Evolutionary conservation across 2,113 vertebrate genomes (phyloP).

Genomic region (rabbit (Oryctolagus cuniculus)): DNA sequence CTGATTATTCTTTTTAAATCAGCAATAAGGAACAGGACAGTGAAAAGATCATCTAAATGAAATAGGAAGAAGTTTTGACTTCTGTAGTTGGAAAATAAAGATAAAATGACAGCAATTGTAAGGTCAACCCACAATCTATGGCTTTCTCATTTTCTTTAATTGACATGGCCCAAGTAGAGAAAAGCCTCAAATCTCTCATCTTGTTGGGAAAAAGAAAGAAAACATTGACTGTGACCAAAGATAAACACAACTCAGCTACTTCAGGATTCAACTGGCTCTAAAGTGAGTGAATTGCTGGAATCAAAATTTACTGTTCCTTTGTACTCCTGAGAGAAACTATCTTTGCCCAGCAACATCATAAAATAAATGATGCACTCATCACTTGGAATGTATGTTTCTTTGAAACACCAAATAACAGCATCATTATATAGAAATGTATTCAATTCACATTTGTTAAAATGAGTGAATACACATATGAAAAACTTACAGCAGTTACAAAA

Average conservation of each 20-base stretch:
- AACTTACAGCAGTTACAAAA: neutral
- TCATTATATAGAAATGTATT: neutral
- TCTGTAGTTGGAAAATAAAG: conserved; percentile 49
- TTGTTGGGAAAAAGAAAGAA: conserved; percentile 19
- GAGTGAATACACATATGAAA: neutral
- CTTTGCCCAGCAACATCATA: neutral
- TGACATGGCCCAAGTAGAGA: neutral
- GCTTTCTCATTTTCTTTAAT: conserved; percentile 4
- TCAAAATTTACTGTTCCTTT: conserved; percentile 25
- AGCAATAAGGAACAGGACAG: conserved; percentile 40
- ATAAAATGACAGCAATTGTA: conserved; percentile 22
- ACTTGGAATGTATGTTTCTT: conserved; percentile 13
- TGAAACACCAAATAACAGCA: neutral
- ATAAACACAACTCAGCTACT: conserved; percentile 20
- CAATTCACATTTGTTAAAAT: neutral
- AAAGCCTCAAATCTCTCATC: conserved; percentile 30
- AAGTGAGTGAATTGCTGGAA: neutral
- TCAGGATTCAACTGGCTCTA: neutral
- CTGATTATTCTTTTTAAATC: neutral
- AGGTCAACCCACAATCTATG: neutral
- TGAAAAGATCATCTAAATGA: conserved; percentile 36
- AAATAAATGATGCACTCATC: neutral
- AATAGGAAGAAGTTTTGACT: neutral
- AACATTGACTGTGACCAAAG: conserved; percentile 13
- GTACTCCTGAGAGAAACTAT: neutral